These are phyloP conservation scores for Cactoblastis cactorum DNA, from an alignment of 2,888 invertebrate genomes.

Conservation along the genomic window DNA sequence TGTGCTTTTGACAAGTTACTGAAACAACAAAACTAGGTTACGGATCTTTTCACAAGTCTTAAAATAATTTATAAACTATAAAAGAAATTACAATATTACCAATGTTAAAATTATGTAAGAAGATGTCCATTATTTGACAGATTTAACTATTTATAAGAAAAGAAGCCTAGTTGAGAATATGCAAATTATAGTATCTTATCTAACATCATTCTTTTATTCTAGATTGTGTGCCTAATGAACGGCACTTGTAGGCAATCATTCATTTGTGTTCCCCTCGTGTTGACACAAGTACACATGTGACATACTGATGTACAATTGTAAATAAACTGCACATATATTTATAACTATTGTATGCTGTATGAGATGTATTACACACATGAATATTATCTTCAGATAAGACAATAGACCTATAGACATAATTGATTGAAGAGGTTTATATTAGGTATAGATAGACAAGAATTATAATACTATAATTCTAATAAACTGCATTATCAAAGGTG, in stretches of 20 bases:
- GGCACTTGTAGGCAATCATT: conserved; percentile 75
- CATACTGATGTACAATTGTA: conserved; percentile 28
- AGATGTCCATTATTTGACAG: neutral
- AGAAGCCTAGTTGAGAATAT: neutral
- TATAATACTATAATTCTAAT: too few species aligned
- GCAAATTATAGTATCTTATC: neutral
- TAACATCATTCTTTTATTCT: conserved; percentile 14
- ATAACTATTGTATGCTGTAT: neutral
- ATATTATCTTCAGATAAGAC: neutral
- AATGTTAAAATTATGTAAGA: neutral
- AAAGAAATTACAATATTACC: too few species aligned
- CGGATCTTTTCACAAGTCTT: too few species aligned
- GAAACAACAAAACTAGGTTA: too few species aligned
- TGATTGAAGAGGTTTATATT: too few species aligned
- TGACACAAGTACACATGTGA: conserved; percentile 28
- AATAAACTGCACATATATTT: conserved; percentile 20
- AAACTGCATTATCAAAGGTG: too few species aligned
- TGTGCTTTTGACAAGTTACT: too few species aligned
- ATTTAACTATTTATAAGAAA: neutral
- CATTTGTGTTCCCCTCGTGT: conserved; percentile 56
- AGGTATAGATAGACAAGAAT: too few species aligned
- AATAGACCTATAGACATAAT: neutral
- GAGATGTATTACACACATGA: neutral
- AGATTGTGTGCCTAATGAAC: conserved; percentile 39
- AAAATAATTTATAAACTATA: too few species aligned